Evolutionary conservation across 2,888 invertebrate genomes (phyloP).

Genomic region (Aporophyla lueneburgensis): DNA sequence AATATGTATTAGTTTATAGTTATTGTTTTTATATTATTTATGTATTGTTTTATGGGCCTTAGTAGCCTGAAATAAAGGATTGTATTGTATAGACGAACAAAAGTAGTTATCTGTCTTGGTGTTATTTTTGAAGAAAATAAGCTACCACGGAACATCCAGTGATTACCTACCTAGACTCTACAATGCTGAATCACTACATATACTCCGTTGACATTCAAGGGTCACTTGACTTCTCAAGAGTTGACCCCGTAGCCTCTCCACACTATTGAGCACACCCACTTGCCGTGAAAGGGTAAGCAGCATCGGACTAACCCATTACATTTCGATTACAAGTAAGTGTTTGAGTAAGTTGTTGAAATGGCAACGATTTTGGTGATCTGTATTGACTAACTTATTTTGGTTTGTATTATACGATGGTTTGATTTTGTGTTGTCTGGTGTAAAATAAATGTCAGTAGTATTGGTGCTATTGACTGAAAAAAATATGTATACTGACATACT

Average conservation of each 20-base stretch:
- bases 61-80: no score
- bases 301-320: slow-evolving; percentile 12
- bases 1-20: no score
- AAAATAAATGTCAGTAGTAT: no score
- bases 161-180: slow-evolving; percentile 1
- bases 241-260: slow-evolving; percentile 37
- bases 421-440: no score
- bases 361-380: slow-evolving; percentile 10
- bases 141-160: background rate
- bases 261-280: slow-evolving; percentile 39
- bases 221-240: slow-evolving; percentile 40
- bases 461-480: no score
- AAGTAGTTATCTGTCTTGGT: background rate
- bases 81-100: no score
- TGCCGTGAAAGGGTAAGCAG: slow-evolving; percentile 17
- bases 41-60: no score
- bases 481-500: no score
- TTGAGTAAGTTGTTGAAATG: slow-evolving; percentile 28
- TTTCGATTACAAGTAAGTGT: slow-evolving; percentile 42
- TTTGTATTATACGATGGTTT: no score
- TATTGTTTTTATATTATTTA: no score
- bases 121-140: background rate
- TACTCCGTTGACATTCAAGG: slow-evolving; percentile 32
- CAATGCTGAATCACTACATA: slow-evolving; percentile 36
- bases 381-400: background rate